phyloP scores from a whole-genome alignment of 2,888 invertebrate genomes.

The Eupithecia subfuscata region DNA sequence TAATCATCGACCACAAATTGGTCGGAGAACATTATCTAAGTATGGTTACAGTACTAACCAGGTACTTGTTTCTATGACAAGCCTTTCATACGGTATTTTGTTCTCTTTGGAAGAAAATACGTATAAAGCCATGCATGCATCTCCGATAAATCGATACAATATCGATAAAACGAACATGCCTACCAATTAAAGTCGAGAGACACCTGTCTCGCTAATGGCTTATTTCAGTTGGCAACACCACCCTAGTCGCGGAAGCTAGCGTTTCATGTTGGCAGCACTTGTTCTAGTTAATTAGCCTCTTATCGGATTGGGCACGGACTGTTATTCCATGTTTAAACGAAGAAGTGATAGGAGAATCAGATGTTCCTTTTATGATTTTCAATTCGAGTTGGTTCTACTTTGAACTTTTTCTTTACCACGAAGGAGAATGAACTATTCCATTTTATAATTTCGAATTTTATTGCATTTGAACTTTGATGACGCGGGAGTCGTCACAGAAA shows the following conservation, averaged over 20 bases:
- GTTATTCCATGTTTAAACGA: slow-evolving; percentile 31
- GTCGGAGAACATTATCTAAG: not conserved
- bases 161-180: slow-evolving; percentile 42
- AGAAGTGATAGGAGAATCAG: slow-evolving; percentile 19
- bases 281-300: slow-evolving; percentile 43
- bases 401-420: not conserved
- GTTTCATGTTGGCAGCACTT: slow-evolving; percentile 44
- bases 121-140: slow-evolving; percentile 6
- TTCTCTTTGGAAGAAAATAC: slow-evolving; percentile 2
- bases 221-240: slow-evolving; percentile 45
- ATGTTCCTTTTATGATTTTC: slow-evolving; percentile 27
- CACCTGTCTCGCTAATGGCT: slow-evolving; percentile 48
- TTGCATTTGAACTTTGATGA: not conserved
- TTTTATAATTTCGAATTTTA: not conserved
- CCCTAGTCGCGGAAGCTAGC: slow-evolving; percentile 46
- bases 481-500: not conserved
- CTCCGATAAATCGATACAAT: slow-evolving; percentile 36
- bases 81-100: slow-evolving; percentile 6
- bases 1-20: slow-evolving; percentile 25
- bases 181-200: slow-evolving; percentile 50
- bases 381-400: slow-evolving; percentile 1
- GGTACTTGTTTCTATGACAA: not conserved
- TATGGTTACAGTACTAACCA: slow-evolving; percentile 4
- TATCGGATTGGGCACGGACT: slow-evolving; percentile 43
- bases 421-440: not conserved